Evolutionary conservation across 2,113 vertebrate species (phyloP), one percentile per base, ranked within the genome.

Genomic region (Rhinolophus sinicus): DNA sequence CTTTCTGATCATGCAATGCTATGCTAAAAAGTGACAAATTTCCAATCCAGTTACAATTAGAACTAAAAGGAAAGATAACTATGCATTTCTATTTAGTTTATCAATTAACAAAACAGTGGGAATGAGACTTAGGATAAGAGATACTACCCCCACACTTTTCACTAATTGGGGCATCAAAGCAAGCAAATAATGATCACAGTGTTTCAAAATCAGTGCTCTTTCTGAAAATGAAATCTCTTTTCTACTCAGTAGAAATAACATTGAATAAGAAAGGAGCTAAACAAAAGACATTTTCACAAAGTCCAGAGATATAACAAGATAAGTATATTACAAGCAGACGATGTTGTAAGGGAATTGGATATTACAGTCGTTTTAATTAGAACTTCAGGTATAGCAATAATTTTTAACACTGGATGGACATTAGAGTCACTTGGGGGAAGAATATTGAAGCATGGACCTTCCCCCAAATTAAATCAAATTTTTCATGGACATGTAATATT

Each of bases 21-120:
- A n/a, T 12, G 28, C 13, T 90, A 64, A 90, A 81, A 81, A 56
- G n/a, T 64, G 40, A 88, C 44, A 89, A n/a, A 76, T 52, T 69
- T 78, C 12, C 30, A 35, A 65, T 80, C 9, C 86, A 76, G 1
- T 60, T 62, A 33, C 3, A 94, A 80, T 50, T 82, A 50, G 9
- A 93, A 21, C 2, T 52, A 30, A 75, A 60, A 30, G 26, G 9
- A 82, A 47, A 70, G 19, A 77, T 33, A 2, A 40, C 15, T 54
- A 50, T 88, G 3, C 8, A 82, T 76, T 82, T 93, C 10, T 28
- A 89, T 67, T 83, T 69, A 21, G 2, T 86, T 92, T 90, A 62
- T 80, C n/a, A 88, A 52, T 82, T 62, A 87, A 86, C 0, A 83
- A 60, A 90, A 40, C 24, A 85, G 11, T 54, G 2, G 13, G 3